Evolutionary conservation across 64 coral and sea anemone species (phyloP).

Genomic region (Hydrozoanthus tunicans): DNA sequence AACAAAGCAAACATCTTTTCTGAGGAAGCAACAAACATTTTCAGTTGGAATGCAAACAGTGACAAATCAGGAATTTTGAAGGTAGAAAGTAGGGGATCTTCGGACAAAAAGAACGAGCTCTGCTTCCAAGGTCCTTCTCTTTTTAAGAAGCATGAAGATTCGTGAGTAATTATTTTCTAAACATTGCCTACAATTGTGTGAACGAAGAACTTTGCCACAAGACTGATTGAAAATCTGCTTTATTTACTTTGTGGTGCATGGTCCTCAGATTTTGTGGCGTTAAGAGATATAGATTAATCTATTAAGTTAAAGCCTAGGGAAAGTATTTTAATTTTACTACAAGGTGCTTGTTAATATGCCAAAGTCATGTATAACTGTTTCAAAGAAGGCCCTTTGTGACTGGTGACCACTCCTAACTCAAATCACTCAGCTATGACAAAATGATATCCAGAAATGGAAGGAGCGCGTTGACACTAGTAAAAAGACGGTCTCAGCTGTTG

Average conservation of each 20-base stretch:
- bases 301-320: slow-evolving; percentile 34
- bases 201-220: not conserved
- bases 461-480: too few species aligned
- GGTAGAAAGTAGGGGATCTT: not conserved
- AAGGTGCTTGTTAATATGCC: not conserved
- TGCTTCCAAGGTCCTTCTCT: not conserved
- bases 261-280: not conserved
- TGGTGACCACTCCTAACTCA: not conserved
- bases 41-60: not conserved
- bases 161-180: slow-evolving; percentile 11
- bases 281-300: slow-evolving; percentile 5
- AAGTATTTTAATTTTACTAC: slow-evolving; percentile 19
- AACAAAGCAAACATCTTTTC: not conserved
- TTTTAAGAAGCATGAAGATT: slow-evolving; percentile 27
- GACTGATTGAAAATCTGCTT: not conserved
- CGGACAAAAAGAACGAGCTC: not conserved
- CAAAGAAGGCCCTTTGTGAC: not conserved
- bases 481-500: too few species aligned
- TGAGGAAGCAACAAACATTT: not conserved
- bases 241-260: not conserved
- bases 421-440: not conserved
- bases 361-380: not conserved
- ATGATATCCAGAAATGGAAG: not conserved
- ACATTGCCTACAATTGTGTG: not conserved
- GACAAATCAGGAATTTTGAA: slow-evolving; percentile 21